Conservation (phyloP, 64 coral and sea anemone genomes). For the Stichodactyla mertensii region DNA sequence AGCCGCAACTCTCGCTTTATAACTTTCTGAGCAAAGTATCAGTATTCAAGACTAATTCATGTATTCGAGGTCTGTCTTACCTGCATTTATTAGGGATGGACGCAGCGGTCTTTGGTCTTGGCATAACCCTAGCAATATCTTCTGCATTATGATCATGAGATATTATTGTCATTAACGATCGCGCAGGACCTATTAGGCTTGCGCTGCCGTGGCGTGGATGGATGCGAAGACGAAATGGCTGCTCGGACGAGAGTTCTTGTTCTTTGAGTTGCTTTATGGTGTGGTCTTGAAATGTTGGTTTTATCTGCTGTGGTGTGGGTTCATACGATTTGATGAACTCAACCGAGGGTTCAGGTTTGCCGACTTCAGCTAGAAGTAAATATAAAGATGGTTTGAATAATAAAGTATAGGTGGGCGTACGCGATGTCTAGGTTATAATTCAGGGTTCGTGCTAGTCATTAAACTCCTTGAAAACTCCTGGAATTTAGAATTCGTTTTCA, state of each 20-base stretch:
- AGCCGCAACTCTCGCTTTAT: too few species aligned
- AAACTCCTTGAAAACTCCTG: too few species aligned
- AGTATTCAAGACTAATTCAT: too few species aligned
- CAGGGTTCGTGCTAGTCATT: too few species aligned
- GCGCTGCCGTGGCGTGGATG: conserved; percentile 28
- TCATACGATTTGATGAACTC: conserved; percentile 53
- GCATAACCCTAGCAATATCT: conserved; percentile 61
- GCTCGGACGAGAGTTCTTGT: conserved; percentile 52
- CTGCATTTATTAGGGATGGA: conserved; percentile 86
- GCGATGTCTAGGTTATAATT: too few species aligned
- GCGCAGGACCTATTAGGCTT: conserved; percentile 25
- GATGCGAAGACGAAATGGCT: conserved; percentile 59
- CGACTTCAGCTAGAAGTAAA: neutral
- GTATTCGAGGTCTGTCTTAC: neutral
- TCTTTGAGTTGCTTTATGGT: conserved; percentile 38
- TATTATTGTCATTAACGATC: conserved; percentile 43
- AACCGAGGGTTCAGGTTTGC: neutral
- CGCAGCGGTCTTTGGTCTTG: conserved; percentile 49
- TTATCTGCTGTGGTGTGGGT: neutral
- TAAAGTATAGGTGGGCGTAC: neutral
- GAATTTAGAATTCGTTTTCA: too few species aligned
- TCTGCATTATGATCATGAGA: conserved; percentile 60
- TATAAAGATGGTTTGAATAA: neutral
- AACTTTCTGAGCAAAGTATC: too few species aligned
- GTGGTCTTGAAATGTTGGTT: neutral